These are phyloP conservation scores for Therioaphis trifolii DNA, from an alignment of 2,888 invertebrate species.

Conservation along the genomic window DNA sequence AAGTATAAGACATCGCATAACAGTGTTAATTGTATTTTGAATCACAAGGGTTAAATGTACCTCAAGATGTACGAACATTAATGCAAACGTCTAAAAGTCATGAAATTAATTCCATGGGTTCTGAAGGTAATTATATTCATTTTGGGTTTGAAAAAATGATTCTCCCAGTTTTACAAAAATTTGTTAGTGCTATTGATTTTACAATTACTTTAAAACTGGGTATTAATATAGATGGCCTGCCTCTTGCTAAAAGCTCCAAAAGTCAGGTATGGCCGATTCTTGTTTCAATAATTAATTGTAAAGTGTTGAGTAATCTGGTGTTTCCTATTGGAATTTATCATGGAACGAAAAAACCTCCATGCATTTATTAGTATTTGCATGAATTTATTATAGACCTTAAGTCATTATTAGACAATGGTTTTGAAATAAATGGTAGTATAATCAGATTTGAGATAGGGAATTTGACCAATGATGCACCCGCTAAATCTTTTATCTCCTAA, in stretches of 20 bases:
- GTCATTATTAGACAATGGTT: constrained; percentile 9
- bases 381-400: background rate
- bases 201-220: constrained; percentile 13
- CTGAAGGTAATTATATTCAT: constrained; percentile 4
- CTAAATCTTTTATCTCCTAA: background rate
- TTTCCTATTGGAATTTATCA: constrained; percentile 65
- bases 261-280: constrained; percentile 65
- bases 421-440: background rate
- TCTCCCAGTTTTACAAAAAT: background rate
- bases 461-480: background rate
- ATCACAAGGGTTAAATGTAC: background rate
- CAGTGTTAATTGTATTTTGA: background rate
- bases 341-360: constrained; percentile 65
- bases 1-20: background rate
- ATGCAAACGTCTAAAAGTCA: background rate
- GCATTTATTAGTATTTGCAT: background rate
- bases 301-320: constrained; percentile 34
- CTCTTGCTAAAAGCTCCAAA: constrained; percentile 60
- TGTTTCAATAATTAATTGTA: constrained; percentile 36
- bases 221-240: constrained; percentile 64
- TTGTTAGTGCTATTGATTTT: background rate
- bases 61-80: background rate
- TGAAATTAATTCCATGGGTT: constrained; percentile 2
- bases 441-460: background rate
- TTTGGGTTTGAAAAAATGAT: constrained; percentile 3